Evolutionary conservation across 2,113 vertebrate genomes (phyloP), one percentile per base, ranked within the genome.

Genomic region (Cepphus grylle): DNA sequence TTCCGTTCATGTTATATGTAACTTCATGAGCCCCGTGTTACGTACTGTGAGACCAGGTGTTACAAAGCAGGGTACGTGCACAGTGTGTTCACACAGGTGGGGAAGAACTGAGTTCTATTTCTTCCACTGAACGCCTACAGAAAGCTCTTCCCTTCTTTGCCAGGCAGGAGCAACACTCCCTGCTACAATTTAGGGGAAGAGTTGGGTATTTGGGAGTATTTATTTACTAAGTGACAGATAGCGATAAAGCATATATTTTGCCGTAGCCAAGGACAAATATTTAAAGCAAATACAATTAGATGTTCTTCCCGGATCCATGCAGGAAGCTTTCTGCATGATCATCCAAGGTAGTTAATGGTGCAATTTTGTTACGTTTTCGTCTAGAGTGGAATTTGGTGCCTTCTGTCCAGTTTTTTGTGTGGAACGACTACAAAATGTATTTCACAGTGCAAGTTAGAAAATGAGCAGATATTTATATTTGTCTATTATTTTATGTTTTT

Each of bases 401-500:
- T 67, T 53, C 26, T 90, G 17, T 80, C 26, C 38, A 25, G 15
- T 34, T 88, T 49, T 77, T 66, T 53, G 23, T 67, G 26, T 34
- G 50, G 34, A 53, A 21, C 36, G 18, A 62, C 42, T 74, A 26
- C 16, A 26, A 73, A 73, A 14, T 38, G 5, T 70, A 25, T 69
- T 88, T 78, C 42, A 78, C 6, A 81, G 7, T n/a, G 6, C 13
- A 90, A 66, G 10, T 67, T 36, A 73, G 34, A 82, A 89, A 91
- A 91, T 67, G 2, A 86, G 11, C 69, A 55, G 16, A 7, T 79
- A 36, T 26, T 93, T 59, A 79, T 76, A 47, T 65, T 79, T 93
- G 5, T 76, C 23, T 81, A 8, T 85, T 84, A 52, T 92, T 97
- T 80, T 97, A 73, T 97, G 52, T 38, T 70, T 97, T 92, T 90